These are phyloP conservation scores for Neoaliturus tenellus DNA, from an alignment of 2,888 invertebrate species.

Conservation along the genomic window DNA sequence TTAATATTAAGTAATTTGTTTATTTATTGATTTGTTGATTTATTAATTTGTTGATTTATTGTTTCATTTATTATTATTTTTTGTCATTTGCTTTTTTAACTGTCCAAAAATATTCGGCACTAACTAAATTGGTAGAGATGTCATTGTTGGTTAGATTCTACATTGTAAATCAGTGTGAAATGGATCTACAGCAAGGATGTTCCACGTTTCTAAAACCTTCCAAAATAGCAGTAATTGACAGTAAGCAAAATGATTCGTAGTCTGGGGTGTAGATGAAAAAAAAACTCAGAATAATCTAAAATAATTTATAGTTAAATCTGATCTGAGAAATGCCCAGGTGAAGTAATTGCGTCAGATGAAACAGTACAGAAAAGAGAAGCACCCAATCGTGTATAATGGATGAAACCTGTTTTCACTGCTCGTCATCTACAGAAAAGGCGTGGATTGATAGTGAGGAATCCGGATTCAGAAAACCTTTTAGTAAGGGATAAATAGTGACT, in stretches of 20 bases:
- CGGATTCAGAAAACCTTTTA: background rate
- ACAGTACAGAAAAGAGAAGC: constrained; percentile 8
- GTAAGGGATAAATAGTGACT: constrained; percentile 9
- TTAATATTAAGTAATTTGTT: no score
- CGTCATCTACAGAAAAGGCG: background rate
- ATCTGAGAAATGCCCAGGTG: background rate
- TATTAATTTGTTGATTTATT: no score
- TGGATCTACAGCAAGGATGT: background rate
- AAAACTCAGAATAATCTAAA: background rate
- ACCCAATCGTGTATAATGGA: constrained; percentile 33
- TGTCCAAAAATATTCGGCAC: background rate
- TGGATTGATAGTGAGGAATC: background rate
- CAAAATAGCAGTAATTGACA: background rate
- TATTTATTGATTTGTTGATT: background rate
- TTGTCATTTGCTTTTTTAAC: background rate
- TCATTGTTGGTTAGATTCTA: background rate
- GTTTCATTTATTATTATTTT: background rate
- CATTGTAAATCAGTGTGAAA: background rate
- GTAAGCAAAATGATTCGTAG: constrained; percentile 9
- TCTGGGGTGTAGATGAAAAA: background rate
- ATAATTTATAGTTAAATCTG: background rate
- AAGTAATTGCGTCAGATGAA: background rate
- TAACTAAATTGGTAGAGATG: background rate
- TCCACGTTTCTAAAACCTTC: background rate
- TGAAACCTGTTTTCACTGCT: constrained; percentile 18